phyloP scores from a whole-genome alignment of 2,113 vertebrate species.

The Perca flavescens region DNA sequence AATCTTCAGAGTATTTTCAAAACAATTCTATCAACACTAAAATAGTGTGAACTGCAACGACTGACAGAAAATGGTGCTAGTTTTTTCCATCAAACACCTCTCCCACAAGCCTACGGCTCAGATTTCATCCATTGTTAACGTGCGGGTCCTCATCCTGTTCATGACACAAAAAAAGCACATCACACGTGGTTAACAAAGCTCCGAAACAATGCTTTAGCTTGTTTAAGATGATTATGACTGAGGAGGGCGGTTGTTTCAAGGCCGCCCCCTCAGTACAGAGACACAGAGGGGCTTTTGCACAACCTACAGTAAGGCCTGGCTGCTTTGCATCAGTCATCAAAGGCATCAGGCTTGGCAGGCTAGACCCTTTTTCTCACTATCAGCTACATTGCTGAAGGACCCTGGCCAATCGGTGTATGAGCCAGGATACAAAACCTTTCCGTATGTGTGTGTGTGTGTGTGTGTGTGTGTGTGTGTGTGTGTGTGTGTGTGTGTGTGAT shows the following conservation, averaged over 20 bases:
- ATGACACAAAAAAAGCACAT: constrained; percentile 57
- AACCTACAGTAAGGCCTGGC: constrained; percentile 40
- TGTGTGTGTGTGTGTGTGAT: no score
- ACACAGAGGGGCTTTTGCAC: constrained; percentile 64
- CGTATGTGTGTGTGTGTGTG: neutral
- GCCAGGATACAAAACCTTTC: constrained; percentile 4
- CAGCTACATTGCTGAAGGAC: constrained; percentile 56
- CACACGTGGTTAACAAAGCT: constrained; percentile 59
- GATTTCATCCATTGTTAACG: constrained; percentile 62
- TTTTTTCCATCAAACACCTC: constrained; percentile 53
- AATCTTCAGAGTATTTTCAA: constrained; percentile 50
- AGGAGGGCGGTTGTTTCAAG: constrained; percentile 74
- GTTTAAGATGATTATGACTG: constrained; percentile 74
- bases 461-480: no score
- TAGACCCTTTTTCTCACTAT: constrained; percentile 53
- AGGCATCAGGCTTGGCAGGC: constrained; percentile 67
- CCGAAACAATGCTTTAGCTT: constrained; percentile 73
- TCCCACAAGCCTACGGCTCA: constrained; percentile 48
- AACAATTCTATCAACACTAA: constrained; percentile 17
- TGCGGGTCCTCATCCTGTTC: constrained; percentile 60
- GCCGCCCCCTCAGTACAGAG: constrained; percentile 70
- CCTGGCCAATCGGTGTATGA: constrained; percentile 7
- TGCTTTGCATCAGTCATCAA: constrained; percentile 75
- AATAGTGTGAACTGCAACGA: constrained; percentile 32
- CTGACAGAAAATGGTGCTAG: constrained; percentile 42